These are phyloP conservation scores for Agrypnus murinus DNA, from an alignment of 2,888 invertebrate species.

Conservation along the genomic window DNA sequence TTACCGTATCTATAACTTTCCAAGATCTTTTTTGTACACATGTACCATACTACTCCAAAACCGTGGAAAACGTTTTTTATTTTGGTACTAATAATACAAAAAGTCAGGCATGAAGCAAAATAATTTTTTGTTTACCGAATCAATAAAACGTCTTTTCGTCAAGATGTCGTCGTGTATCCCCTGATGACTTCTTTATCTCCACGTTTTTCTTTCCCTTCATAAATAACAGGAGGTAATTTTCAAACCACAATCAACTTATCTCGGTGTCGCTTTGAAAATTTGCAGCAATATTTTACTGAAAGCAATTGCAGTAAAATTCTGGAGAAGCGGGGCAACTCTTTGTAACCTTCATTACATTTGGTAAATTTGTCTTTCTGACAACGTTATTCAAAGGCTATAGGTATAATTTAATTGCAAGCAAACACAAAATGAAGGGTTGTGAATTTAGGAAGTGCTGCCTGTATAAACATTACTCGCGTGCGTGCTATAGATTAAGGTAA, in stretches of 20 bases:
- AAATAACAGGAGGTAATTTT: slow-evolving; percentile 9
- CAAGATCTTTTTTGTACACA: slow-evolving; percentile 27
- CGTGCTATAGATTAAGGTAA: slow-evolving; percentile 29
- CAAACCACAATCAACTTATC: slow-evolving; percentile 25
- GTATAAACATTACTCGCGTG: slow-evolving; percentile 25
- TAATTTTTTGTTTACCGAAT: slow-evolving; percentile 5
- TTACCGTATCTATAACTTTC: slow-evolving; percentile 42
- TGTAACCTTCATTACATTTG: slow-evolving; percentile 24
- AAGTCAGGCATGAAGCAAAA: background rate
- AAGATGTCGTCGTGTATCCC: background rate
- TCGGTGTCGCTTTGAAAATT: slow-evolving; percentile 6
- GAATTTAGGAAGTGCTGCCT: slow-evolving; percentile 21
- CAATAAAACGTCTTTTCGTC: slow-evolving; percentile 2
- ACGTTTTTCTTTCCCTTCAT: slow-evolving; percentile 1
- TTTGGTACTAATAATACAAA: no score
- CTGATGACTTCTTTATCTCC: slow-evolving; percentile 13
- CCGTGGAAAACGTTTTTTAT: background rate
- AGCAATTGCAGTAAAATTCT: slow-evolving; percentile 4
- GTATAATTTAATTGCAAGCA: slow-evolving; percentile 28
- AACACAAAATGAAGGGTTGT: slow-evolving; percentile 18
- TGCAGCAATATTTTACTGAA: slow-evolving; percentile 4
- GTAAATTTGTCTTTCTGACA: slow-evolving; percentile 20
- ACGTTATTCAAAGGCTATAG: slow-evolving; percentile 28
- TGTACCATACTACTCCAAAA: no score
- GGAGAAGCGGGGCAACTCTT: background rate